A percentile compares a stretch with the other conserved stretches of the same genome.
Conservation (phyloP, 2,888 invertebrate genomes). For the Ischnura elegans region DNA sequence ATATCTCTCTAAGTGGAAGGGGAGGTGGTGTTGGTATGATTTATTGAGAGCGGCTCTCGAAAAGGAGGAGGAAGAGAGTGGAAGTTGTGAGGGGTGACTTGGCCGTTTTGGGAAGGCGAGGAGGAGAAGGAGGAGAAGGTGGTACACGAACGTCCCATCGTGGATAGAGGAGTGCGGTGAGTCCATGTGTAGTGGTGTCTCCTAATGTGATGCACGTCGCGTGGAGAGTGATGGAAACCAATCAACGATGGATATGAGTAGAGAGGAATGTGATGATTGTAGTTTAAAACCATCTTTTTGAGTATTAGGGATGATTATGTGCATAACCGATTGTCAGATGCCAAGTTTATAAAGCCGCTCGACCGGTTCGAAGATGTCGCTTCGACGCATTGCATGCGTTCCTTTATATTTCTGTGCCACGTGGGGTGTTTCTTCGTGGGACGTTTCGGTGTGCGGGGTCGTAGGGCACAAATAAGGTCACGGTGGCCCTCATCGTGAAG, state of each 20-base stretch:
- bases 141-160: background rate
- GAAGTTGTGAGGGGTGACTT: background rate
- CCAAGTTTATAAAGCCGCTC: background rate
- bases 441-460: background rate
- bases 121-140: background rate
- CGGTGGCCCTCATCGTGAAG: no score
- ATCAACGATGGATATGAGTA: background rate
- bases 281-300: background rate
- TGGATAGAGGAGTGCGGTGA: slow-evolving; percentile 30
- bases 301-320: background rate
- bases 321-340: background rate
- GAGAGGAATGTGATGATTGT: background rate
- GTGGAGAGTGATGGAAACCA: background rate
- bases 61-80: slow-evolving; percentile 33
- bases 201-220: background rate
- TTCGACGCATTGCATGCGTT: background rate
- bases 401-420: background rate
- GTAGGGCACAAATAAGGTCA: background rate
- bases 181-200: background rate
- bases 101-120: background rate
- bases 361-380: background rate
- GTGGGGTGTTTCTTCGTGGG: background rate
- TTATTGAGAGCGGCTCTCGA: background rate
- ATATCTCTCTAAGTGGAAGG: background rate
- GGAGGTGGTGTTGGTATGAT: slow-evolving; percentile 24